Base-by-base conservation (phyloP, 2,888 invertebrate species). In the Phortica magna region DNA sequence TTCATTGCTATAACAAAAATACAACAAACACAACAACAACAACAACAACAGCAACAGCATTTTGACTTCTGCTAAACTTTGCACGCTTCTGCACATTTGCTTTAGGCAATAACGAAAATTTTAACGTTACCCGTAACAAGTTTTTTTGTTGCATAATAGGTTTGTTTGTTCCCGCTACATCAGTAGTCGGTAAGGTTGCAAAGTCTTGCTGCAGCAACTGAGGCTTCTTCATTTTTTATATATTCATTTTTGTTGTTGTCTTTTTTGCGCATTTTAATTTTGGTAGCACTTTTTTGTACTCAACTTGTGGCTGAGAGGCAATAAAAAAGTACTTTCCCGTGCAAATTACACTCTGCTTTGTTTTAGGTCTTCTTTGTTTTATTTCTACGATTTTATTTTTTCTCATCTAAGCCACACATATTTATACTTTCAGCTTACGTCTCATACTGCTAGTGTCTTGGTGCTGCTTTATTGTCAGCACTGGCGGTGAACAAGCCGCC, bases 371-470 rank as follows among this genome's bases (percentile, higher is more conserved):
- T 76, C 14, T 39, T 53, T 48, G 19, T 43, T 75, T 53, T 31
- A 55, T 43, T 0, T 64, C n/a, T 68, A 43, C n/a, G 22, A 65
- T 65, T 73, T 73, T 64, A 6, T 64, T 14, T 61, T 74, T 48
- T 22, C 64, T 31, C 64, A 59, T 31, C 14, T 64, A 14, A 19
- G 19, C 17, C 31, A 64, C 19, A 31, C 19, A 9, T 31, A 19
- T 64, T 31, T 64, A 5, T 12, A 39, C 48, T 80, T 87, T 61
- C 81, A 90, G 90, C 79, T 82, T 83, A 76, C 83, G 82, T 73
- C 77, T 88, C 77, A 83, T 89, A 79, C 79, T 87, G 78, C 88
- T 91, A 85, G 84, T 91, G 84, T 87, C 87, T 80, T 84, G 84
- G 75, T 71, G 70, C 39, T 53, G 87, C 71, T 82, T 91, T 68